These are phyloP conservation scores for Pachyrhynchus sulphureomaculatus DNA, from an alignment of 1,140 invertebrate genomes.

Conservation along the genomic window DNA sequence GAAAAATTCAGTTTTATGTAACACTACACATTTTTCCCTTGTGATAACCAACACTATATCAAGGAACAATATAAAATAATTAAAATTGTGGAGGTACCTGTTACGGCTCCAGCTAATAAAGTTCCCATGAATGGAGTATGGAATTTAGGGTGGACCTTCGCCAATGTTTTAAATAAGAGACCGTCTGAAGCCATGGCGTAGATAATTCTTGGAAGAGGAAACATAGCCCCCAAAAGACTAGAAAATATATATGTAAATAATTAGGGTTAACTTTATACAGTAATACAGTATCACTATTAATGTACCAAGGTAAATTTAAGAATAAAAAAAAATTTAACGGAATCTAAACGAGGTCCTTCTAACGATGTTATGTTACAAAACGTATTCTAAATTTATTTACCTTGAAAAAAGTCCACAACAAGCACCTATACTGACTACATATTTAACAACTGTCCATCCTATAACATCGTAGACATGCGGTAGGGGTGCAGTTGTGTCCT, in stretches of 20 bases:
- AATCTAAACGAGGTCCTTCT: too few relatives aligned
- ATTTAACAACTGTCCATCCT: conserved; percentile 70
- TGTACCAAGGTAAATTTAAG: too few relatives aligned
- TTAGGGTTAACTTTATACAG: too few relatives aligned
- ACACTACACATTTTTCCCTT: too few relatives aligned
- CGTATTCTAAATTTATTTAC: too few relatives aligned
- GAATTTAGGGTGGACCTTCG: conserved; percentile 67
- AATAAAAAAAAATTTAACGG: too few relatives aligned
- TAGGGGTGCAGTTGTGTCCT: conserved; percentile 69
- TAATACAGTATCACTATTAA: too few relatives aligned
- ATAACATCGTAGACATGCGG: conserved; percentile 67
- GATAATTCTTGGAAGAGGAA: conserved; percentile 81
- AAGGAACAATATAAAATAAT: too few relatives aligned
- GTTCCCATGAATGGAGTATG: conserved; percentile 83
- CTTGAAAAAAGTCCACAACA: conserved; percentile 70
- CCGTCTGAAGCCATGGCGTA: conserved; percentile 88
- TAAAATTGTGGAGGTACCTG: too few relatives aligned
- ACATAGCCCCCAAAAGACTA: conserved; percentile 83
- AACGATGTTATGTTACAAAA: too few relatives aligned
- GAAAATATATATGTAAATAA: conserved; percentile 62
- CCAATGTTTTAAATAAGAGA: conserved; percentile 73
- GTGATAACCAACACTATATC: too few relatives aligned
- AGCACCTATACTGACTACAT: conserved; percentile 73
- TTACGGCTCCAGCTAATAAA: conserved; percentile 70
- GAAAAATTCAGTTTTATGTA: too few relatives aligned